Conservation (phyloP, 2,797 vertebrate species). For the Chrysocyon brachyurus region DNA sequence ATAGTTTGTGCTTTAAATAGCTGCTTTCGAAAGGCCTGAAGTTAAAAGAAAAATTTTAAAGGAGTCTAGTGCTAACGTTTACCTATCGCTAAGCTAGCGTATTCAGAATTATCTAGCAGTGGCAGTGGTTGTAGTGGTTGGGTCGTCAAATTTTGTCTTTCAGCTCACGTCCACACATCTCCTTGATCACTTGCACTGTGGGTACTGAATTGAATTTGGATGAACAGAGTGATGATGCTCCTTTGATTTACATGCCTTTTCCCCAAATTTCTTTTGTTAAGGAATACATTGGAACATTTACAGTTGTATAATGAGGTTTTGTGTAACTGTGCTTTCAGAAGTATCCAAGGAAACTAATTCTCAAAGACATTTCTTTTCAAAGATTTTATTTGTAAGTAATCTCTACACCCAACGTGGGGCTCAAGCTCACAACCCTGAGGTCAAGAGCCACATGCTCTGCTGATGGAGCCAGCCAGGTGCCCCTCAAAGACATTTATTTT, state of each 20-base stretch:
- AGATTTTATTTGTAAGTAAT: neutral
- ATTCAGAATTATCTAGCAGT: neutral
- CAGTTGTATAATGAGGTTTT: neutral
- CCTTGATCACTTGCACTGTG: slow-evolving; percentile 5
- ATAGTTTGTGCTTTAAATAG: slow-evolving; percentile 56
- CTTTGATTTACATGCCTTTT: neutral
- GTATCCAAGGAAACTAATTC: slow-evolving; percentile 37
- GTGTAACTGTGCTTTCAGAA: slow-evolving; percentile 23
- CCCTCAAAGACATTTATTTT: neutral
- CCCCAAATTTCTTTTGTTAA: slow-evolving; percentile 1
- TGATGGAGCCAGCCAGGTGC: neutral
- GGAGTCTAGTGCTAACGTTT: slow-evolving; percentile 6
- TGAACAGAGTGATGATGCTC: neutral
- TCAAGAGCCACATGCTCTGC: neutral
- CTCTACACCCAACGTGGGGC: neutral
- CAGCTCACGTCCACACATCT: neutral
- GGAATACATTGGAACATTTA: slow-evolving; percentile 28
- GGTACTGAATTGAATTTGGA: neutral
- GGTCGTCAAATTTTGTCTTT: neutral
- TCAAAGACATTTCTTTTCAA: slow-evolving; percentile 29
- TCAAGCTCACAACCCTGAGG: neutral
- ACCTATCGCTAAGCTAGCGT: slow-evolving; percentile 2
- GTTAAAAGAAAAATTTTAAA: slow-evolving; percentile 36
- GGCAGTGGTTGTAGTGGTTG: neutral
- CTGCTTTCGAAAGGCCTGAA: neutral